Evolutionary conservation across 2,888 invertebrate genomes (phyloP), one percentile per base, ranked within the genome.

Genomic region (Sialis fuliginosa): DNA sequence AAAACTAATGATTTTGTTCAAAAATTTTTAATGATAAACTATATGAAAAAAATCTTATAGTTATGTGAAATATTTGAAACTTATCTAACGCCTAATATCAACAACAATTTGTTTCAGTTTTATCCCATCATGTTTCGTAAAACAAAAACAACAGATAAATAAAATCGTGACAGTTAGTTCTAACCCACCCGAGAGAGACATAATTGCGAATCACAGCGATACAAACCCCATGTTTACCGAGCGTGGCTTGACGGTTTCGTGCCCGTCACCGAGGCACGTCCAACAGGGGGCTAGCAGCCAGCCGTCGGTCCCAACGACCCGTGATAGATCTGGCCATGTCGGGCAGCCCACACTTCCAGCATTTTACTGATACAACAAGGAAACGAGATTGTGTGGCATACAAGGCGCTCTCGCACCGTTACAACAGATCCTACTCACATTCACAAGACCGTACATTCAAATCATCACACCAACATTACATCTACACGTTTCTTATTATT

Each of bases 321-420:
- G 44, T 44, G 40, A 35, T 22, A 35, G 44, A 35, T 33, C 46
- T 42, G 45, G 35, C 39, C 33, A 12, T 13, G 33, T 13, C 44
- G 44, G 44, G 37, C 44, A 22, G 44, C 44, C 37, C 33, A 33
- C 22, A 22, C 35, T 44, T 37, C 44, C 47, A 40, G 45, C 48
- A 39, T 41, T 46, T 39, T 50, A 46, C 48, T 50, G 50, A 50
- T 48, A 50, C 44, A 50, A 50, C 48, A 50, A 50, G 48, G 50
- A 49, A 46, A 50, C 49, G 48, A 50, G 48, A 49, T 48, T 48
- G 46, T 48, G 41, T 47, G 48, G 49, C 49, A 44, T 44, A 44
- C 35, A 34, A 35, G 44, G 44, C 33, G 44, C 44, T 35, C 30
- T 22, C 22, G 35, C 44, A 44, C 44, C 44, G 30, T n/a, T 13